phyloP scores from a whole-genome alignment of 1,140 invertebrate species.

The Neelides sp. region DNA sequence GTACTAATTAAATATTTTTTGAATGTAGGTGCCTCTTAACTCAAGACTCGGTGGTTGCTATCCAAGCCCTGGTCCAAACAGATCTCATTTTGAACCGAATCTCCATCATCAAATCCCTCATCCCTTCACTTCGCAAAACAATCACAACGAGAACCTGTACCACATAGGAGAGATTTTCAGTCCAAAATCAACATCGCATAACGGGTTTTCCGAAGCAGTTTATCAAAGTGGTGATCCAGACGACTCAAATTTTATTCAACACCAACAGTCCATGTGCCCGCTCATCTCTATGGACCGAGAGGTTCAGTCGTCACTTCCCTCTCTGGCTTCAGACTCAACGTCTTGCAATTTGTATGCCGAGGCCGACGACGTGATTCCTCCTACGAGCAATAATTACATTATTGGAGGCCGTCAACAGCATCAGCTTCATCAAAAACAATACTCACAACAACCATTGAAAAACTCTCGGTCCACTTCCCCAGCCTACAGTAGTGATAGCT shows the following conservation, averaged over 20 bases:
- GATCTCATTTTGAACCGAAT: conserved; percentile 28
- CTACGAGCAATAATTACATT: conserved; percentile 19
- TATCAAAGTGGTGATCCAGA: conserved; percentile 40
- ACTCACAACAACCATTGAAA: conserved; percentile 25
- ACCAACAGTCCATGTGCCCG: conserved; percentile 24
- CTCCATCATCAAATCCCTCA: conserved; percentile 27
- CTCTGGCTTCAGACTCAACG: conserved; percentile 33
- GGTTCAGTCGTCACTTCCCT: conserved; percentile 41
- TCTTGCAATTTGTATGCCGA: conserved; percentile 31
- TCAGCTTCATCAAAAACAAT: too few relatives aligned
- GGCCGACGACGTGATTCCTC: conserved; percentile 28
- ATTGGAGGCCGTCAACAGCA: conserved; percentile 11
- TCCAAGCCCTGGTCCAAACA: conserved; percentile 25
- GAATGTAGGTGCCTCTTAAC: conserved; percentile 23
- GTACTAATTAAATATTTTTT: too few relatives aligned
- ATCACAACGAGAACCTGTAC: conserved; percentile 35
- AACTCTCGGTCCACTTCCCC: conserved; percentile 30
- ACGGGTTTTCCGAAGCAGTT: conserved; percentile 32
- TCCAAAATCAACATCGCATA: conserved; percentile 31
- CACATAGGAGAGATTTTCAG: conserved; percentile 38
- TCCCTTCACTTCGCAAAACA: conserved; percentile 7
- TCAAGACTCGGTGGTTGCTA: conserved; percentile 26
- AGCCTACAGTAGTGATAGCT: conserved; percentile 32
- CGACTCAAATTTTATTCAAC: conserved; percentile 28
- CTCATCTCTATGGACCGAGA: conserved; percentile 39